Evolutionary conservation across 2,888 invertebrate genomes (phyloP), one percentile per base, ranked within the genome.

Genomic region (Maniola hyperantus): DNA sequence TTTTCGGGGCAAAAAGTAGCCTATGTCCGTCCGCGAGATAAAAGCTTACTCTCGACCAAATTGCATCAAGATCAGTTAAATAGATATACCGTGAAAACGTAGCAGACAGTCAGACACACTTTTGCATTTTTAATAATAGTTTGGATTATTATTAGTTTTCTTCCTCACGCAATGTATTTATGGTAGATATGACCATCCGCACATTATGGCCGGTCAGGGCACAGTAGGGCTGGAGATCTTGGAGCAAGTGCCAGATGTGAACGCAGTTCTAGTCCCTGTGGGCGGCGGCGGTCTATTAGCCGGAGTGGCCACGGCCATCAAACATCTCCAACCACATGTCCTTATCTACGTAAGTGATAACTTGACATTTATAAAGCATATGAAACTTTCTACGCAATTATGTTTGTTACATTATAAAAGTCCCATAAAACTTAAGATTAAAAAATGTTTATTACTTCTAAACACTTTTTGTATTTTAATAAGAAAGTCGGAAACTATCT

Each of bases 221-320:
- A 99, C 99, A 0, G 94, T 98, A 79, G 99, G 98, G 0, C 88
- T 99, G 76, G 99, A 99, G 90, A 98, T 99, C 68, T 85, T 97
- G 33, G 98, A 98, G 78, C 97, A 99, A 85, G 97, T 98, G 1
- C 94, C 95, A 0, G 94, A 97, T 66, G 94, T 98, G 13, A 98
- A 99, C 84, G 98, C 98, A 0, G 95, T 98, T 36, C 93, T 99
- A 20, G 95, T 99, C 15, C 99, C 99, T 0, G 97, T 98, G 0
- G 99, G 99, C 0, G 99, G 98, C n/a, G 98, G 96, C 0, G 99
- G 99, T 0, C 92, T 99, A 1, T 94, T 99, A 63, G 98, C 99
- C 0, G 99, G 99, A 0, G 95, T 97, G 11, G 97, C 97, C 4
- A 94, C 97, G 0, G 98, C 98, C 1, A 93, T 98, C 65, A 99